Evolutionary conservation across 2,797 vertebrate species (phyloP).

Genomic region (Chloroceryle inda): DNA sequence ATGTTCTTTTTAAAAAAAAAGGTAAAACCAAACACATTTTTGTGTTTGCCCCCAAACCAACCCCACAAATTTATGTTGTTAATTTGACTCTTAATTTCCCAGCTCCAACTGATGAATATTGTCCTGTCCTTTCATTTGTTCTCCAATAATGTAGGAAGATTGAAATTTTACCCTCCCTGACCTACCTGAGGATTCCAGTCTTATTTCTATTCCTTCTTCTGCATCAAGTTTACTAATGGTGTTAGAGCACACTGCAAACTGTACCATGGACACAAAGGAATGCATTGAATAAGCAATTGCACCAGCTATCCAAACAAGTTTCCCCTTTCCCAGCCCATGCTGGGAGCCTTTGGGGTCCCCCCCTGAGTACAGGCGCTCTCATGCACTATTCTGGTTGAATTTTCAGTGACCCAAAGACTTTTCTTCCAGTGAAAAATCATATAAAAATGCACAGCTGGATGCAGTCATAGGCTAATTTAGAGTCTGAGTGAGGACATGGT

Average conservation of each 20-base stretch:
- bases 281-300: background rate
- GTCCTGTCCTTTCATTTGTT: background rate
- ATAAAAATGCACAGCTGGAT: background rate
- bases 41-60: background rate
- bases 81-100: background rate
- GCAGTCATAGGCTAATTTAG: slow-evolving; percentile 1
- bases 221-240: background rate
- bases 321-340: background rate
- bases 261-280: background rate
- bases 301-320: slow-evolving; percentile 30
- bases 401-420: slow-evolving; percentile 3
- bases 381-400: background rate
- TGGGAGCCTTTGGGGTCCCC: background rate
- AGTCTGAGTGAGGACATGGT: background rate
- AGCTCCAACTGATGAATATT: background rate
- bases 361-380: accelerated
- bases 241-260: background rate
- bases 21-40: background rate
- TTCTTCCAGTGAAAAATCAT: background rate
- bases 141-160: background rate
- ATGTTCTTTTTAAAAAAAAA: background rate
- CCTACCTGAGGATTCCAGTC: background rate
- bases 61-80: background rate
- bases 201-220: slow-evolving; percentile 39
- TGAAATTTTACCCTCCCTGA: slow-evolving; percentile 2